Evolutionary conservation across 2,888 invertebrate genomes (phyloP).

Genomic region (Aphodius granarius): DNA sequence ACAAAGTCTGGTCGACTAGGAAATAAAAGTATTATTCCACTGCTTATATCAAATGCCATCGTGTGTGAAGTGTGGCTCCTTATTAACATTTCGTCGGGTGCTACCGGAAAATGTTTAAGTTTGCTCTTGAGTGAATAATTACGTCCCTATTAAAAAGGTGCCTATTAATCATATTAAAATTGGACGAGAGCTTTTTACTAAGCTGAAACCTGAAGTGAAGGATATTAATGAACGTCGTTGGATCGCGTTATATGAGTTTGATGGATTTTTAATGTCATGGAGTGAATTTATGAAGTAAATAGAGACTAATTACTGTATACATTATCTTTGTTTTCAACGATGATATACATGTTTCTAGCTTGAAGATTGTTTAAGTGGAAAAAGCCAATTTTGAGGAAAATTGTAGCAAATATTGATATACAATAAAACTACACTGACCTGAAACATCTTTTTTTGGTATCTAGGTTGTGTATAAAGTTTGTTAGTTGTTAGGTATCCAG

Average conservation of each 20-base stretch:
- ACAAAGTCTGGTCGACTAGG: not conserved
- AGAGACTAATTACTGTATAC: not conserved
- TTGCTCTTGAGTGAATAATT: not conserved
- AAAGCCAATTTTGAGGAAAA: too few species aligned
- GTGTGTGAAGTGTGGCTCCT: not conserved
- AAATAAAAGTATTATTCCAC: not conserved
- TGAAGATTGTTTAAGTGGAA: too few species aligned
- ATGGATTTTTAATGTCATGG: not conserved
- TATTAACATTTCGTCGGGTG: not conserved
- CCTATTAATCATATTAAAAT: not conserved
- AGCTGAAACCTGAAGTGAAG: not conserved
- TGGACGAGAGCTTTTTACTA: not conserved
- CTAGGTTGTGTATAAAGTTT: too few species aligned
- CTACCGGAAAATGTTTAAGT: not conserved
- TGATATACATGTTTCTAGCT: not conserved
- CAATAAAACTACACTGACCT: too few species aligned
- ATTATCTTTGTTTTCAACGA: not conserved
- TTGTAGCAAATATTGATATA: too few species aligned
- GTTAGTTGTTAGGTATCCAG: too few species aligned
- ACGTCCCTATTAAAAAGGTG: not conserved
- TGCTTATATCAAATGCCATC: not conserved
- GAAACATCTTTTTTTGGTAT: too few species aligned
- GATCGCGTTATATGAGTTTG: not conserved
- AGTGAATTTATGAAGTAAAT: not conserved
- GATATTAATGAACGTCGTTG: not conserved